Evolutionary conservation across 2,797 vertebrate genomes (phyloP).

Genomic region (Orientallactaga sibirica): DNA sequence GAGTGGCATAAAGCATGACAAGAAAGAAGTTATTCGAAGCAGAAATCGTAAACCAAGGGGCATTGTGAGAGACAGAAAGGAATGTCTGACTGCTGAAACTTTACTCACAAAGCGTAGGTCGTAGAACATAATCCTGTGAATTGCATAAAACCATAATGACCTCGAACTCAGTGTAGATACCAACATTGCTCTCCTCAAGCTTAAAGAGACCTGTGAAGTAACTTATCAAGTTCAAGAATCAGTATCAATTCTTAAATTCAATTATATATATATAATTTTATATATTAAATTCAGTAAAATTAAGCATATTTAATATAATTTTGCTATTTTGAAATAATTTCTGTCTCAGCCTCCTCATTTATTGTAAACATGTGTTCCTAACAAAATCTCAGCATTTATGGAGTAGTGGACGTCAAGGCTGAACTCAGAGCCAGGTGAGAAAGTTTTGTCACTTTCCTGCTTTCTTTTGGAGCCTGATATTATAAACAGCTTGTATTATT

Average conservation of each 20-base stretch:
- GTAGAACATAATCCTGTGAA: conserved; percentile 19
- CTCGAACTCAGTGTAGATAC: not conserved
- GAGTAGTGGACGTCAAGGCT: not conserved
- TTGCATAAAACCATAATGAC: conserved; percentile 28
- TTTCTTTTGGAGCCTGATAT: not conserved
- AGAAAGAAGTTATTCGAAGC: conserved; percentile 1
- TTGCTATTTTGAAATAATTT: not conserved
- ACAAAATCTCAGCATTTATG: not conserved
- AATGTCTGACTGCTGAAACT: conserved; percentile 22
- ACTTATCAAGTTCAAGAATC: conserved; percentile 29
- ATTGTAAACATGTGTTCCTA: not conserved
- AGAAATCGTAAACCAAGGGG: conserved; percentile 38
- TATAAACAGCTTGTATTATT: not conserved
- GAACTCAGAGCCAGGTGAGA: not conserved
- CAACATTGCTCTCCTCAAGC: conserved; percentile 8
- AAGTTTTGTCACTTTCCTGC: not conserved
- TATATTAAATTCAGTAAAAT: not conserved
- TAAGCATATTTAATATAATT: not conserved
- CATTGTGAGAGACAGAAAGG: not conserved
- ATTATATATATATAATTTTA: too few species aligned
- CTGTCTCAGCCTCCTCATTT: not conserved
- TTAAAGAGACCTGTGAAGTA: conserved; percentile 6
- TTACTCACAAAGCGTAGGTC: not conserved
- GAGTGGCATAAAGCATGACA: conserved; percentile 45
- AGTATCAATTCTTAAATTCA: conserved; percentile 31